These are phyloP conservation scores for Heteractis magnifica DNA, from an alignment of 92 coral and sea anemone species.

Conservation along the genomic window DNA sequence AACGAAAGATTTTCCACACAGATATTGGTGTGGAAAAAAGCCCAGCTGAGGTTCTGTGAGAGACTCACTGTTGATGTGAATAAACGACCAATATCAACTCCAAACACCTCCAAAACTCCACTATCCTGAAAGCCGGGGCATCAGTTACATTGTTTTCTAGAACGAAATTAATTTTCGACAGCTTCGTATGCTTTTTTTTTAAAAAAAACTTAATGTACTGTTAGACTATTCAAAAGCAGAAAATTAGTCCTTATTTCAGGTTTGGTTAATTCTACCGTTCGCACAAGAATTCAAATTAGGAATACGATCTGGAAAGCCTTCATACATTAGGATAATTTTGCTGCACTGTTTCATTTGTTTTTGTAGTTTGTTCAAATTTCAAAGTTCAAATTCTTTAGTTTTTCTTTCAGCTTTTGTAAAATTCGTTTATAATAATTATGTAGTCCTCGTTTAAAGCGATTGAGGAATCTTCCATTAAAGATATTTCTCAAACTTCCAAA, in stretches of 20 bases:
- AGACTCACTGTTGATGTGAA: neutral
- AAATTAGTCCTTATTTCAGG: neutral
- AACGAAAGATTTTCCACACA: neutral
- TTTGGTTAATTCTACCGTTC: neutral
- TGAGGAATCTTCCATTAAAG: neutral
- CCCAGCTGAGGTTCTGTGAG: conserved; percentile 20
- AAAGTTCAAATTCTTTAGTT: neutral
- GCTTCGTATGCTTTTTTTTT: neutral
- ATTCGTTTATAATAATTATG: neutral
- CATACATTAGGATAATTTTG: neutral
- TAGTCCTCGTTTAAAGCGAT: neutral
- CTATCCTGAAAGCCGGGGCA: conserved; percentile 20
- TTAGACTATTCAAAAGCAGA: neutral
- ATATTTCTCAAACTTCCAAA: conserved; percentile 1
- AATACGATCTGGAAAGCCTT: neutral
- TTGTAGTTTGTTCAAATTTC: no score
- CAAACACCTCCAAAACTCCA: conserved; percentile 32
- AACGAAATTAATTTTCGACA: conserved; percentile 24
- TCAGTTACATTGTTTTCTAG: conserved; percentile 31
- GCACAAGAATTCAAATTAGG: neutral
- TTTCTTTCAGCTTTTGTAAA: neutral
- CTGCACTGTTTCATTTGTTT: no score
- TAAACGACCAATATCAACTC: conserved; percentile 21
- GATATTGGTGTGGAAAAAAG: conserved; percentile 32
- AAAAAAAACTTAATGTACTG: neutral